Base-by-base conservation (phyloP, 2,113 vertebrate genomes). In the Pseudolaguvia tuberculata region DNA sequence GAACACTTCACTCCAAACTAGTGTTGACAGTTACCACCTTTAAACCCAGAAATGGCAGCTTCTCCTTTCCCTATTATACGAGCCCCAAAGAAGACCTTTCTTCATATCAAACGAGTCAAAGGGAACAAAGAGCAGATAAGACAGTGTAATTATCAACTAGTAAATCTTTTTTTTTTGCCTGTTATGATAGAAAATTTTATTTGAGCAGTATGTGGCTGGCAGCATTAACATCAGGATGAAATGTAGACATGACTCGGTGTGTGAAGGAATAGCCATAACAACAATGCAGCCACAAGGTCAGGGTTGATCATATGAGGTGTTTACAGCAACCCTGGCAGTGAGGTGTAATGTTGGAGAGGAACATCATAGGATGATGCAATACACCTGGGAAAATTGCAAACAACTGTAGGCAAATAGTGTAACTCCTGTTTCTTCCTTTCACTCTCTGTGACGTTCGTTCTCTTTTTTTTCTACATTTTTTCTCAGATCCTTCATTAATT, bases 101-200 rank as follows among this genome's bases (percentile, higher is more conserved):
- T 78, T 75, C 65, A 78, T 50, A 71, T 58, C 55, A 63, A 17
- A 63, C n/a, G 53, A 79, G 65, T 72, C 77, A 79, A 80, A 77
- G 77, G 75, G 75, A 83, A 88, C 76, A 76, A 47, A 72, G 51
- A 83, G 76, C 82, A 83, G 83, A 83, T 39, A 47, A 83, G 86
- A 88, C 81, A 84, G 79, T 76, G 79, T 81, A 90, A 88, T 90
- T 88, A 88, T 74, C 87, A 80, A 85, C 74, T 75, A 68, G 0
- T 18, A 72, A 63, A 72, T 58, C 66, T 52, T 72, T 57, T 70
- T 52, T 72, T 57, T 70, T 42, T 51, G 50, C 77, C 70, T 62
- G 70, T 50, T 52, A 70, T 63, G 29, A 35, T 29, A 59, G 68
- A 68, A 31, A 25, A 35, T 55, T 45, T 27, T 17, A 52, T 55